phyloP scores from a whole-genome alignment of 2,888 invertebrate genomes.

The Drosophila birchii region DNA sequence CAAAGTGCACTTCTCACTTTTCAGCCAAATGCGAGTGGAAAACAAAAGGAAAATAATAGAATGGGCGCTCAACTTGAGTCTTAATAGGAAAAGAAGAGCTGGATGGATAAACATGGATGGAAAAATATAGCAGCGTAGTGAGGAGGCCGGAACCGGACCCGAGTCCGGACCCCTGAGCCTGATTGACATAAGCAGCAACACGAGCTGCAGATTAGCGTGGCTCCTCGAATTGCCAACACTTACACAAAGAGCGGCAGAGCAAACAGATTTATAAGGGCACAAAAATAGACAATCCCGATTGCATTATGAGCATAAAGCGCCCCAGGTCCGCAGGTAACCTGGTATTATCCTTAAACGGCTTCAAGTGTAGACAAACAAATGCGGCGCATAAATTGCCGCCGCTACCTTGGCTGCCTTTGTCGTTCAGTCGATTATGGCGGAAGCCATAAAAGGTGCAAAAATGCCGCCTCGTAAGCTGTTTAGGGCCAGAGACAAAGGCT shows the following conservation, averaged over 20 bases:
- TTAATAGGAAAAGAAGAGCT: slow-evolving; percentile 46
- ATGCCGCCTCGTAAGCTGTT: slow-evolving; percentile 60
- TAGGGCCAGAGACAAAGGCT: slow-evolving; percentile 43
- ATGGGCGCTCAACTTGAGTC: slow-evolving; percentile 38
- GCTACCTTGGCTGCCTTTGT: slow-evolving; percentile 30
- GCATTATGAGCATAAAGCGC: slow-evolving; percentile 50
- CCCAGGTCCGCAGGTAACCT: slow-evolving; percentile 28
- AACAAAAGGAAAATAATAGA: slow-evolving; percentile 59
- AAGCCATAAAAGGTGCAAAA: slow-evolving; percentile 75
- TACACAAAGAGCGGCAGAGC: slow-evolving; percentile 36
- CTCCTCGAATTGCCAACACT: slow-evolving; percentile 37
- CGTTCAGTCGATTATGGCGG: slow-evolving; percentile 67
- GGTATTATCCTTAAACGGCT: slow-evolving; percentile 66
- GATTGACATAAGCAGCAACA: slow-evolving; percentile 52
- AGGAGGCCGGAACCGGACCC: slow-evolving; percentile 1
- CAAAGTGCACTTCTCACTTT: slow-evolving; percentile 69
- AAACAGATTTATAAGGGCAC: slow-evolving; percentile 59
- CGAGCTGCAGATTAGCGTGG: slow-evolving; percentile 60
- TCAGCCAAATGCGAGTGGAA: slow-evolving; percentile 53
- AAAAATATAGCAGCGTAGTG: slow-evolving; percentile 6
- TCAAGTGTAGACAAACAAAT: slow-evolving; percentile 64
- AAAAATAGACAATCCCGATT: slow-evolving; percentile 47
- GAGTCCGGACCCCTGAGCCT: slow-evolving; percentile 21
- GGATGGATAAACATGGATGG: slow-evolving; percentile 5
- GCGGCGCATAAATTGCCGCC: slow-evolving; percentile 65